phyloP scores from a whole-genome alignment of 2,797 vertebrate genomes.

The Meda fulgida region DNA sequence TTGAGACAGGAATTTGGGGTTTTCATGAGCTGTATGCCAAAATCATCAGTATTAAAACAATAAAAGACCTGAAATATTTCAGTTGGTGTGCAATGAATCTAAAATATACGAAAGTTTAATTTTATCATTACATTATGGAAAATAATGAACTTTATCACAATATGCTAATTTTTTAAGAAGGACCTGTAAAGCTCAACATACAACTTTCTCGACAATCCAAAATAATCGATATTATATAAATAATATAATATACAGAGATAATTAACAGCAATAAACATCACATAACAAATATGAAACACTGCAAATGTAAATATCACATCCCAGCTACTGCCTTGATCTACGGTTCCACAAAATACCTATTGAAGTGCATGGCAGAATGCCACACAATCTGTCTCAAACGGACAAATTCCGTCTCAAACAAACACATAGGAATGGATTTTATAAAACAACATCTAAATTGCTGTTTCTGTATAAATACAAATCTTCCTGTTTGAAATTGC shows the following conservation, averaged over 20 bases:
- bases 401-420: not conserved
- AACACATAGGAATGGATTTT: not conserved
- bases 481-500: not conserved
- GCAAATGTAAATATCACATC: constrained; percentile 1
- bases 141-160: no score
- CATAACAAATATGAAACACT: not conserved
- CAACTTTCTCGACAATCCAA: not conserved
- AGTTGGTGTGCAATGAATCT: no score
- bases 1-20: no score
- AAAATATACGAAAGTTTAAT: no score
- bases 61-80: no score
- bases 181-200: no score
- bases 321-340: not conserved
- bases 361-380: not conserved
- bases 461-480: not conserved
- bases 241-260: not conserved
- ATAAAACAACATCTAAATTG: not conserved
- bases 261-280: not conserved
- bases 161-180: no score
- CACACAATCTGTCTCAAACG: not conserved
- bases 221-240: not conserved
- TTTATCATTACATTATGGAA: no score
- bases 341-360: not conserved
- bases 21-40: no score
- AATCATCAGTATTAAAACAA: no score